Evolutionary conservation across 2,797 vertebrate genomes (phyloP).

Genomic region (Anguilla pacifica): DNA sequence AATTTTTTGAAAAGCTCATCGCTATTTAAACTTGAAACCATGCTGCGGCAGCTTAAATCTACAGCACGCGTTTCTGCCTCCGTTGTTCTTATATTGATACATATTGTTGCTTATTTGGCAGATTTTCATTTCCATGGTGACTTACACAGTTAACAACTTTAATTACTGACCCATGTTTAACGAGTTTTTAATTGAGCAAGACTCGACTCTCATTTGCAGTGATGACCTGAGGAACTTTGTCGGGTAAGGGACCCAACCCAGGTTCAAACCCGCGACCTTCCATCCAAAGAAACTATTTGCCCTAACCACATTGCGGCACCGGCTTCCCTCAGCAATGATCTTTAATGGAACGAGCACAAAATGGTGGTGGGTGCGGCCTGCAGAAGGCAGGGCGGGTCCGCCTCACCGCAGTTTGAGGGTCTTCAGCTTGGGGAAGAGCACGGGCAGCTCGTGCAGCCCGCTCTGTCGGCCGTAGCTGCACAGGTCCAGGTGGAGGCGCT

Average conservation of each 20-base stretch:
- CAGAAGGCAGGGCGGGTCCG: neutral
- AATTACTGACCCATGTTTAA: neutral
- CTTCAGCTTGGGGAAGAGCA: slow-evolving; percentile 45
- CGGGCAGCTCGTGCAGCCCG: slow-evolving; percentile 35
- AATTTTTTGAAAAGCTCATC: neutral
- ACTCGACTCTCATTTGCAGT: neutral
- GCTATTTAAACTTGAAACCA: neutral
- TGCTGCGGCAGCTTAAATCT: neutral
- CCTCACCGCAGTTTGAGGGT: slow-evolving; percentile 49
- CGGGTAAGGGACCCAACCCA: neutral
- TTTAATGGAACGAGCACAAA: neutral
- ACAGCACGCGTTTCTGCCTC: neutral
- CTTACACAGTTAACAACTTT: neutral
- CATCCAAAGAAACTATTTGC: neutral
- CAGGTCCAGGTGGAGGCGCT: slow-evolving; percentile 46
- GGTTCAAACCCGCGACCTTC: neutral
- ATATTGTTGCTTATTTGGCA: neutral
- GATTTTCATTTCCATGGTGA: neutral
- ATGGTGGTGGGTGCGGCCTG: neutral
- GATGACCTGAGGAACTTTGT: neutral
- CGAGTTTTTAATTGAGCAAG: no score
- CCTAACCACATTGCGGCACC: neutral
- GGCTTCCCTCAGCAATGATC: neutral
- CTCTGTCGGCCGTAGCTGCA: slow-evolving; percentile 16
- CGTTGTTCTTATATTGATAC: neutral